Percentiles rank a stretch among this genome's conserved stretches.
Evolutionary conservation across 2,888 invertebrate species (phyloP).

Genomic region (Ophion ventricosus): DNA sequence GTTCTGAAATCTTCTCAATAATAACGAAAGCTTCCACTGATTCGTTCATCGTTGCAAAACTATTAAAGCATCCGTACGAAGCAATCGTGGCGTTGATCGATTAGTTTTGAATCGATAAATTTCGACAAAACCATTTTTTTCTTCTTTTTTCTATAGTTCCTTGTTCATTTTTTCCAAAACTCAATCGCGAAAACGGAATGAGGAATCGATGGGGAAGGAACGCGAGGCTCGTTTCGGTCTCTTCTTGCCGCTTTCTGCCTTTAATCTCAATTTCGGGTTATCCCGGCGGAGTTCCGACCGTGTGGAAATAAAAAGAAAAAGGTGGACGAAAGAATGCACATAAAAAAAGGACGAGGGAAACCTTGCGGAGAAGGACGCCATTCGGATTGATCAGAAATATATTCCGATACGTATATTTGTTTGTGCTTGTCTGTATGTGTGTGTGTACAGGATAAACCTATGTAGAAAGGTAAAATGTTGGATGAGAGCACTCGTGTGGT

Average conservation of each 20-base stretch:
- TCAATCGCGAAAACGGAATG: not conserved
- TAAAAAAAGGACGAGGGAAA: conserved; percentile 12
- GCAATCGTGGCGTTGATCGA: not conserved
- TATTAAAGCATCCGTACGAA: not conserved
- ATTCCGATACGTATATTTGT: not conserved
- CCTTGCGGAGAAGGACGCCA: conserved; percentile 13
- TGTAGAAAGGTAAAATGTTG: conserved; percentile 29
- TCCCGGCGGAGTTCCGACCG: not conserved
- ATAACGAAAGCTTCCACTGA: not conserved
- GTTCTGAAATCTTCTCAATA: not conserved
- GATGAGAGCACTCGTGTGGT: conserved; percentile 35
- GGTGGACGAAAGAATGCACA: not conserved
- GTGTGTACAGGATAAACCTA: not conserved
- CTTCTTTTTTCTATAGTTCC: not conserved
- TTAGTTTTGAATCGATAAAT: not conserved
- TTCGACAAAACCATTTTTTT: not conserved
- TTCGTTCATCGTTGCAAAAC: not conserved
- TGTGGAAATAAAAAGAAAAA: conserved; percentile 19
- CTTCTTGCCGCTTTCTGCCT: conserved; percentile 14
- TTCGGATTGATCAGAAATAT: conserved; percentile 28
- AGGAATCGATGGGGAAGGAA: not conserved
- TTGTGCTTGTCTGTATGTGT: not conserved
- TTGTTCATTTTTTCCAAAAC: not conserved
- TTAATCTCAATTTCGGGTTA: conserved; percentile 44
- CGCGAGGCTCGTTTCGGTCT: not conserved